Conservation (phyloP, 2,888 invertebrate species). For the Sinhomidia bicolor region DNA sequence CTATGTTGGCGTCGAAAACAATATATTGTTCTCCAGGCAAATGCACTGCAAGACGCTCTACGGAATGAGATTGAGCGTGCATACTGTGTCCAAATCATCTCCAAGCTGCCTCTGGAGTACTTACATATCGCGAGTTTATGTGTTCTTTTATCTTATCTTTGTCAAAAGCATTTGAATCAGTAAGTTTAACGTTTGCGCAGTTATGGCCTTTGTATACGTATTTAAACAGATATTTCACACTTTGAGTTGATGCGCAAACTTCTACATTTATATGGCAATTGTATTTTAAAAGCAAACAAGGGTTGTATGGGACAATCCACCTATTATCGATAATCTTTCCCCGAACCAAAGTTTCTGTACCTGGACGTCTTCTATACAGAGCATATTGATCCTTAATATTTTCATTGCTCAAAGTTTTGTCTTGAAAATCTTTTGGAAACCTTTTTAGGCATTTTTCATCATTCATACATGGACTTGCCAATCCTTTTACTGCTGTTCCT, state of each 20-base stretch:
- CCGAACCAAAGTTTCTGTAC: background rate
- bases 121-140: constrained; percentile 80
- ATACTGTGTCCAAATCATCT: constrained; percentile 80
- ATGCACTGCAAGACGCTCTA: constrained; percentile 81
- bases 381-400: background rate
- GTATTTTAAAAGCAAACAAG: constrained; percentile 80
- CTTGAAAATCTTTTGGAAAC: constrained; percentile 1
- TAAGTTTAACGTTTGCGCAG: constrained; percentile 48
- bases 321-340: constrained; percentile 80
- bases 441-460: constrained; percentile 52
- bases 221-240: constrained; percentile 78
- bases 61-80: constrained; percentile 80
- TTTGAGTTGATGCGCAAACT: constrained; percentile 70
- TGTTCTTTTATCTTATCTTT: constrained; percentile 80
- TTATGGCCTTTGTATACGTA: constrained; percentile 79
- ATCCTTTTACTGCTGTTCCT: constrained; percentile 79
- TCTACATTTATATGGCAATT: constrained; percentile 82
- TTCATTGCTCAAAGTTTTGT: background rate
- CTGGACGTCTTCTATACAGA: background rate
- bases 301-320: constrained; percentile 81
- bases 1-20: constrained; percentile 59
- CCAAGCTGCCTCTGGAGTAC: constrained; percentile 81
- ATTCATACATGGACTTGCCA: constrained; percentile 78
- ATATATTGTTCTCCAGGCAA: constrained; percentile 80
- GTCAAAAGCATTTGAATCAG: background rate